phyloP scores from a whole-genome alignment of 2,888 invertebrate genomes.

The Thymelicus lineola region DNA sequence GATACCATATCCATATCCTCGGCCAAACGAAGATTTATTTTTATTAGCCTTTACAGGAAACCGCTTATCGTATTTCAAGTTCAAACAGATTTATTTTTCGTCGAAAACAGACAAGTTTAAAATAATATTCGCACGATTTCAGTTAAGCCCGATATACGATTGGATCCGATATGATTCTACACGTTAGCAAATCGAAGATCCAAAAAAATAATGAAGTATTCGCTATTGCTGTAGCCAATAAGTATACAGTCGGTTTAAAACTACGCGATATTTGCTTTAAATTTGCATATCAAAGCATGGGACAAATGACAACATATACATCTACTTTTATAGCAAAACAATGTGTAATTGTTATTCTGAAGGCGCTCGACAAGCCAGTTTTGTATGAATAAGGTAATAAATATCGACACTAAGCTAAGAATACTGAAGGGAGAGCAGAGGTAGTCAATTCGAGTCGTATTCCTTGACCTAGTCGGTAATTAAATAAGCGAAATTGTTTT shows the following conservation, averaged over 20 bases:
- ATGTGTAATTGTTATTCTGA: constrained; percentile 27
- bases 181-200: no score
- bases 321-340: constrained; percentile 31
- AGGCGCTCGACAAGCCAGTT: constrained; percentile 14
- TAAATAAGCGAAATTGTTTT: constrained; percentile 31
- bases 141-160: not conserved
- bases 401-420: constrained; percentile 31
- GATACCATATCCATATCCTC: constrained; percentile 32
- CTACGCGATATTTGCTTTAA: not conserved
- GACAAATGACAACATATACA: constrained; percentile 22
- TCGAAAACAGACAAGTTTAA: not conserved
- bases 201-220: no score
- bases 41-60: constrained; percentile 24
- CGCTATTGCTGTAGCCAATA: no score
- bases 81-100: constrained; percentile 13
- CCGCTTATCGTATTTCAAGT: constrained; percentile 26
- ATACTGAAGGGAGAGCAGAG: constrained; percentile 31
- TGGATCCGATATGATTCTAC: not conserved
- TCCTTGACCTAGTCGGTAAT: constrained; percentile 35
- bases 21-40: constrained; percentile 28
- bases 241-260: not conserved
- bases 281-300: constrained; percentile 9
- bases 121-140: constrained; percentile 11
- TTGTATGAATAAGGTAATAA: constrained; percentile 37
- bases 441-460: constrained; percentile 29